Percentiles rank a stretch among this genome's conserved stretches.
These are phyloP conservation scores for Tortricodes alternella DNA, from an alignment of 2,888 invertebrate genomes.

Conservation along the genomic window DNA sequence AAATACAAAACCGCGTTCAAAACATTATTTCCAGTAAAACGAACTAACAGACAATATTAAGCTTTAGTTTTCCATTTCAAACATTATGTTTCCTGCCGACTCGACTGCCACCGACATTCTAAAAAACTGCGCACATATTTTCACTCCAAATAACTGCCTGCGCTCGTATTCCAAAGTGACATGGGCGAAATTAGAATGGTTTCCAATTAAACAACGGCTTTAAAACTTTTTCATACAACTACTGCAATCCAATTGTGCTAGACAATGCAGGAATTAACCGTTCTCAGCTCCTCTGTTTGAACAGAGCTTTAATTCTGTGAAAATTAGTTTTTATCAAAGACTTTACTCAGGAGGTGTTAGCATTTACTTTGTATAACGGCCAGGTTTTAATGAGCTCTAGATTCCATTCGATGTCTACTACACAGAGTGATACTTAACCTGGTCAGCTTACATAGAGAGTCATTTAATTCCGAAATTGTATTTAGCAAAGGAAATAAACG, in stretches of 20 bases:
- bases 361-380: slow-evolving; percentile 11
- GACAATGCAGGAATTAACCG: slow-evolving; percentile 55
- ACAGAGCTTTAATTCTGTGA: slow-evolving; percentile 40
- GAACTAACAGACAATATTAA: slow-evolving; percentile 26
- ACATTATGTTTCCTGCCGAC: slow-evolving; percentile 39
- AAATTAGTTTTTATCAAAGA: slow-evolving; percentile 36
- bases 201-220: slow-evolving; percentile 8
- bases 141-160: background rate
- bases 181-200: background rate
- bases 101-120: slow-evolving; percentile 29
- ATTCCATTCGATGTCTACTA: background rate
- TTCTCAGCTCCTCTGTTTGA: slow-evolving; percentile 39
- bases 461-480: slow-evolving; percentile 18
- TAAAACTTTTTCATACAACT: slow-evolving; percentile 35
- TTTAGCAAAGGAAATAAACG: slow-evolving; percentile 13
- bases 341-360: slow-evolving; percentile 24
- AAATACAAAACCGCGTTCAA: background rate
- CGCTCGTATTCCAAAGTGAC: background rate
- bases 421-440: background rate
- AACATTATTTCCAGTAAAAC: background rate
- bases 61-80: slow-evolving; percentile 37
- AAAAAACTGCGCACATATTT: slow-evolving; percentile 3
- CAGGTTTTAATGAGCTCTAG: background rate
- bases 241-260: slow-evolving; percentile 47
- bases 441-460: slow-evolving; percentile 2